Conservation (phyloP, 2,888 invertebrate species). For the Metacarcinus magister region DNA sequence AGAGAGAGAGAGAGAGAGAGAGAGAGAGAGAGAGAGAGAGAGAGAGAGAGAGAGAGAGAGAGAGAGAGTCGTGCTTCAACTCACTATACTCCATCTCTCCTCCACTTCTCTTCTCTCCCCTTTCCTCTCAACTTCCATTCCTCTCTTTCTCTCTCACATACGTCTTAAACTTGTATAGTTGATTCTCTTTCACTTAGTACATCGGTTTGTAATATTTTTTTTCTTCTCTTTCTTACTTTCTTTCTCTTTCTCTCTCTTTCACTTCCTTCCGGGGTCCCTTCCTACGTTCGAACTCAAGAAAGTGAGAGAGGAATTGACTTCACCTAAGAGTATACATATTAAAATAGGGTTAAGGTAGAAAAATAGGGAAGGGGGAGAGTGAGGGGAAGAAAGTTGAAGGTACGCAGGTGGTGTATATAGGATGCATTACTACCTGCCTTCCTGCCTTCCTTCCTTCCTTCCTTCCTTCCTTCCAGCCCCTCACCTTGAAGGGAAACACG, state of each 20-base stretch:
- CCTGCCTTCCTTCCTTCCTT: neutral
- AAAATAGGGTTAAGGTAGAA: too few species aligned
- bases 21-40: constrained; percentile 56
- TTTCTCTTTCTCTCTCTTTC: too few species aligned
- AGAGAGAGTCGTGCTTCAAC: neutral
- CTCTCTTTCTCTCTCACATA: too few species aligned
- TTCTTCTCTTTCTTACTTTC: too few species aligned
- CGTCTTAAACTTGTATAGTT: too few species aligned
- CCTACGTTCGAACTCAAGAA: neutral
- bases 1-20: constrained; percentile 62
- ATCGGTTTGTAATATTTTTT: too few species aligned
- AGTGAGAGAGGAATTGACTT: neutral
- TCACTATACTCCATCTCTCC: neutral
- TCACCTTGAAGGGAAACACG: neutral
- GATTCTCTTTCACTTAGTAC: too few species aligned
- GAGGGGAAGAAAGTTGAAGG: neutral
- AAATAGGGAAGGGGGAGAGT: neutral
- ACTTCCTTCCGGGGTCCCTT: too few species aligned
- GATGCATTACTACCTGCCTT: neutral
- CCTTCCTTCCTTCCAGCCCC: neutral
- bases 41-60: neutral
- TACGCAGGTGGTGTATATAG: neutral
- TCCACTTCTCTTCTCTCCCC: neutral
- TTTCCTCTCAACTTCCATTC: too few species aligned
- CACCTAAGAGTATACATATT: too few species aligned